These are phyloP conservation scores for Clarias laeviceps DNA, from an alignment of 2,797 vertebrate species.

Conservation along the genomic window DNA sequence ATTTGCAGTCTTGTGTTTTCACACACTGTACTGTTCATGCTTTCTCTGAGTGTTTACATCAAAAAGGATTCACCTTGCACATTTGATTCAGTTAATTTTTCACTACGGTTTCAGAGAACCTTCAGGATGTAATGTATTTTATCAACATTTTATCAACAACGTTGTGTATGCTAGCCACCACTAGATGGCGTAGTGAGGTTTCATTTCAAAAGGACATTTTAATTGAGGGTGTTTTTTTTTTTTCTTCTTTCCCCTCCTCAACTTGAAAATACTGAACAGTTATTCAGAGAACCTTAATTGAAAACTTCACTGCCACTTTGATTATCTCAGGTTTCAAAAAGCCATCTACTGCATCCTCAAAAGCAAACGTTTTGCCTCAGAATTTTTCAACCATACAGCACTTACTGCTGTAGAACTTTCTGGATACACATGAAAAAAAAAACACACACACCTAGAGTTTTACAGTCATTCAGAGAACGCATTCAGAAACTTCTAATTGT, in stretches of 20 bases:
- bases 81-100: not conserved
- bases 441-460: slow-evolving; percentile 25
- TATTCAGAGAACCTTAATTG: not conserved
- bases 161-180: not conserved
- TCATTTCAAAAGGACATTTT: not conserved
- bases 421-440: slow-evolving; percentile 20
- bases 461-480: slow-evolving; percentile 35
- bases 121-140: not conserved
- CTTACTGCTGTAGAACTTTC: not conserved
- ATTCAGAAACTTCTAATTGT: slow-evolving; percentile 59
- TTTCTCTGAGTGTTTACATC: slow-evolving; percentile 35
- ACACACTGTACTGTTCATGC: slow-evolving; percentile 25
- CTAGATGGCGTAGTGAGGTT: slow-evolving; percentile 12
- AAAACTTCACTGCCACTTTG: slow-evolving; percentile 20
- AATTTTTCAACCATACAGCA: slow-evolving; percentile 46
- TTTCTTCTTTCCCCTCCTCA: not conserved
- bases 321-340: slow-evolving; percentile 65
- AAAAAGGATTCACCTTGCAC: slow-evolving; percentile 27
- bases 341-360: slow-evolving; percentile 42
- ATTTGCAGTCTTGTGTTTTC: slow-evolving; percentile 2
- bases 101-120: not conserved
- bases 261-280: slow-evolving; percentile 12
- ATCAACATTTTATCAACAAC: not conserved
- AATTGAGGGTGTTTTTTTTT: not conserved
- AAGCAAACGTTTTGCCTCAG: slow-evolving; percentile 45